A percentile compares a stretch with the other conserved stretches of the same genome.
These are phyloP conservation scores for Phenganax stokvisi DNA, from an alignment of 92 coral and sea anemone species.

Conservation along the genomic window DNA sequence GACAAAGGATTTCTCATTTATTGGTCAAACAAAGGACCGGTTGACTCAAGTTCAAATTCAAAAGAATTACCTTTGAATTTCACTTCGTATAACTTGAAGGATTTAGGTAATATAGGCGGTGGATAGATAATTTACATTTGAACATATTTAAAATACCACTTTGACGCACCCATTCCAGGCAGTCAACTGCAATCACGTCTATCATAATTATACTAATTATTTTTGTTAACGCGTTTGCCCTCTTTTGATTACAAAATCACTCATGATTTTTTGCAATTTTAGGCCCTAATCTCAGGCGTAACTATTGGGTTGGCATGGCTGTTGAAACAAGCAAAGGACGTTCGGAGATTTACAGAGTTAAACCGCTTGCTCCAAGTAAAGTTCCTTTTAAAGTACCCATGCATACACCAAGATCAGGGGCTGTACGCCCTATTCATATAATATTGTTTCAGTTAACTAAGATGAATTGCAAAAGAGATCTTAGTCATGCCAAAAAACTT, in stretches of 20 bases:
- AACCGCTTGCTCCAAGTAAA: background rate
- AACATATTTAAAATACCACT: background rate
- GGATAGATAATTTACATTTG: background rate
- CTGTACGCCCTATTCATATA: background rate
- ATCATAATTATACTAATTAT: too few species aligned
- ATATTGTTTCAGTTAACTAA: background rate
- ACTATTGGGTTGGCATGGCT: constrained; percentile 20
- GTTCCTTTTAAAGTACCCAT: background rate
- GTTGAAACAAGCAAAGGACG: constrained; percentile 10
- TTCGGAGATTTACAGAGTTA: constrained; percentile 1
- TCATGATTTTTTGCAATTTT: background rate
- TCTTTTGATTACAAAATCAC: too few species aligned
- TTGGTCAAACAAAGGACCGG: constrained; percentile 25
- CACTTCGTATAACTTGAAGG: background rate
- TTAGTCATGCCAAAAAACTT: too few species aligned
- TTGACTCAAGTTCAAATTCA: background rate
- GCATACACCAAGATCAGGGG: background rate
- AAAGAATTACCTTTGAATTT: background rate
- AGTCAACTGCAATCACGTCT: too few species aligned
- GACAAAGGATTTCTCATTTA: background rate
- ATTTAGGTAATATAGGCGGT: background rate
- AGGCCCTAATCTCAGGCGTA: background rate
- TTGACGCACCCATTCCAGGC: too few species aligned
- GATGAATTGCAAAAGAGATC: background rate
- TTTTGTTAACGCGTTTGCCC: too few species aligned